Base-by-base conservation (phyloP, 2,888 invertebrate species). In the Andrena marginata region DNA sequence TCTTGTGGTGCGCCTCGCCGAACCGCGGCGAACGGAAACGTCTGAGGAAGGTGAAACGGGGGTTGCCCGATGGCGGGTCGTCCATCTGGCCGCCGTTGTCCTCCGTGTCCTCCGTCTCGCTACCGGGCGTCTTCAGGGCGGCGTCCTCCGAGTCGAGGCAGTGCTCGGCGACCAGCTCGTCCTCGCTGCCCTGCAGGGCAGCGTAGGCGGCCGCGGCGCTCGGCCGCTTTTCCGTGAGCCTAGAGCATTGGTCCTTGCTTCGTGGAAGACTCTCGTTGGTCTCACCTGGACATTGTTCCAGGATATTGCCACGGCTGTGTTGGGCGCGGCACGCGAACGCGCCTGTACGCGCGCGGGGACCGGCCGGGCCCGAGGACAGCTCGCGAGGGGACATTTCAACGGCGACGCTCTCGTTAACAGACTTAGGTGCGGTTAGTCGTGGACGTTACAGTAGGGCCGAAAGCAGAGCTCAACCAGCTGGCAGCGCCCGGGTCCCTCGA, bases 1-100 rank as follows among this genome's bases (percentile, higher is more conserved):
- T 94, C 89, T 95, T 95, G 90, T 95, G 96, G 90, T 96, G 95
- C 3, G 95, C 95, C 88, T 96, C 95, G 86, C 94, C 95, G 90
- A 95, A 95, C 59, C 95, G 93, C 16, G 92, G 92, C 33, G 92
- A 92, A 20, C 95, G 94, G 86, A 95, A 94, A 54, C 95, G 94
- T 72, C 95, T 94, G 65, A 95, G 93, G 89, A 95, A 95, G 62
- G 95, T 95, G 86, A 95, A 94, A 77, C 94, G 91, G 10, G 91
- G 85, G 7, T 87, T 87, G 23, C 91, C 85, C 2, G 87, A 86
- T 0, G 75, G 16, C 5, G 70, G 26, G 13, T 88, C 89, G 16
- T 86, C 85, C 77, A 79, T 77, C n/a, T 85, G 92, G 64, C 90
- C 93, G 63, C 94, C 95, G 87, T 93, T 94, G 86, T 95, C 95